phyloP scores from a whole-genome alignment of 1,140 invertebrate genomes.

The Drosophila triauraria region DNA sequence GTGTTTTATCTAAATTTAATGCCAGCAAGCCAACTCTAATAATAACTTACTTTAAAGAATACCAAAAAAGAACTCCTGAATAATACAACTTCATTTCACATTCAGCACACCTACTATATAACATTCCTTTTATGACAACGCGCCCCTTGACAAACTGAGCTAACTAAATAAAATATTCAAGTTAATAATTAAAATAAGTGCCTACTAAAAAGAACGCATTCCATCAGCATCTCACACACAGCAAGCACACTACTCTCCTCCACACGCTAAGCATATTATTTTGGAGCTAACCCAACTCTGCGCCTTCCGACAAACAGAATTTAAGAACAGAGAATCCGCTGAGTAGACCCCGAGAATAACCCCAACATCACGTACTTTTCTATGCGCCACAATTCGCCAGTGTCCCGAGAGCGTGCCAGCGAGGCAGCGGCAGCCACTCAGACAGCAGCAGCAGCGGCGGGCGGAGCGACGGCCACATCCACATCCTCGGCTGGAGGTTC shows the following conservation, averaged over 20 bases:
- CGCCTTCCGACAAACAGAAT: slow-evolving; percentile 25
- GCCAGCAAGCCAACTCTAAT: too few relatives aligned
- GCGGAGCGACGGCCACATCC: slow-evolving; percentile 27
- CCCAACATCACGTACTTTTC: slow-evolving; percentile 56
- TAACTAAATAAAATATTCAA: slow-evolving; percentile 1
- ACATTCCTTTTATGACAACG: not conserved
- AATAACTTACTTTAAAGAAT: not conserved
- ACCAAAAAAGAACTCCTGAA: not conserved
- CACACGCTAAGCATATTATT: slow-evolving; percentile 13
- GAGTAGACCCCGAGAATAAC: slow-evolving; percentile 40
- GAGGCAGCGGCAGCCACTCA: slow-evolving; percentile 58
- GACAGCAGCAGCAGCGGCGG: slow-evolving; percentile 47
- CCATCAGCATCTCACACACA: slow-evolving; percentile 16
- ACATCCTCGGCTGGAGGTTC: slow-evolving; percentile 6
- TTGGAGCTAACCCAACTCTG: slow-evolving; percentile 15
- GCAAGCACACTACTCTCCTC: slow-evolving; percentile 5
- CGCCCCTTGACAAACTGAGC: not conserved
- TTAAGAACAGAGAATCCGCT: slow-evolving; percentile 26
- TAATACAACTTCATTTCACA: not conserved
- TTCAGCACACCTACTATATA: not conserved
- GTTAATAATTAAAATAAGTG: slow-evolving; percentile 2
- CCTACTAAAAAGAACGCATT: slow-evolving; percentile 11
- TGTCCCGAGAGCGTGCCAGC: slow-evolving; percentile 79
- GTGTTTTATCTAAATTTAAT: not conserved
- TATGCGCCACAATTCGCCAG: slow-evolving; percentile 79